phyloP scores from a whole-genome alignment of 1,140 invertebrate genomes.

The Octopus bimaculoides region DNA sequence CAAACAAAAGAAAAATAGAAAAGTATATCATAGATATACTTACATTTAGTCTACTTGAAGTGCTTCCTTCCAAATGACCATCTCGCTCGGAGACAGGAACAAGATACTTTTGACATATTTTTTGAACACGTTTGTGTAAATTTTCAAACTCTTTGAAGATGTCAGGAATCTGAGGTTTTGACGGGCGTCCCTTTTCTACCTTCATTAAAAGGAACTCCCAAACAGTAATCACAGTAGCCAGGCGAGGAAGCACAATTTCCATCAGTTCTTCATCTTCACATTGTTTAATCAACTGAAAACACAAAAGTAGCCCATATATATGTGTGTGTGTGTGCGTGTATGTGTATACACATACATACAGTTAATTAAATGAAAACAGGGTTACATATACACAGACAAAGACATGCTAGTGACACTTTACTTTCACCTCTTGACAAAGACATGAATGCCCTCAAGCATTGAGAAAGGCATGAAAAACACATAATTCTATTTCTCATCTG shows the following conservation, averaged over 20 bases:
- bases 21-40: background rate
- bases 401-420: too few species aligned
- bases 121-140: conserved; percentile 49
- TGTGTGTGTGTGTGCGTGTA: too few species aligned
- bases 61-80: background rate
- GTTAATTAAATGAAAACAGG: too few species aligned
- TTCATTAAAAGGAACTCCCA: conserved; percentile 60
- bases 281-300: conserved; percentile 40
- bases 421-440: too few species aligned
- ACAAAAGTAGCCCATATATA: background rate
- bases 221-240: conserved; percentile 52
- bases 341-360: too few species aligned
- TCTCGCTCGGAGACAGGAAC: conserved; percentile 25
- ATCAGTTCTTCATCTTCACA: conserved; percentile 58
- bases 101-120: conserved; percentile 46
- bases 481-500: too few species aligned
- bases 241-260: conserved; percentile 57
- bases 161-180: conserved; percentile 38
- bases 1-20: too few species aligned
- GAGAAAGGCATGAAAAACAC: too few species aligned
- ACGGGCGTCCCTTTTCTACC: conserved; percentile 45
- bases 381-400: too few species aligned
- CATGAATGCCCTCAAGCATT: too few species aligned
- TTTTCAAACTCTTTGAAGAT: conserved; percentile 52
- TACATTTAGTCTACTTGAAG: conserved; percentile 20